These are phyloP conservation scores for Ceratitis capitata DNA, from an alignment of 1,140 invertebrate genomes.

Conservation along the genomic window DNA sequence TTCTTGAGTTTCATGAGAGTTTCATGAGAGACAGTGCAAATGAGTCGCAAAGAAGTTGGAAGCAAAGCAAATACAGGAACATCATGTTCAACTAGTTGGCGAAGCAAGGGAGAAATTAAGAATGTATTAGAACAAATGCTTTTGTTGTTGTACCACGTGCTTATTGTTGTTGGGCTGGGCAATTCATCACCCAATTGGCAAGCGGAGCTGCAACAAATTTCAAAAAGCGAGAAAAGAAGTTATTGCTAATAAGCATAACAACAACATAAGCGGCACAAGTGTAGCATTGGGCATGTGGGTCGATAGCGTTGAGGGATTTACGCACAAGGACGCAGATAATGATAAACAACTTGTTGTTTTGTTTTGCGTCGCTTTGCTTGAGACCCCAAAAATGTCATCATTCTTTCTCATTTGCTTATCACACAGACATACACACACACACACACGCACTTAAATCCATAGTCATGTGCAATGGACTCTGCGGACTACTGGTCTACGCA, in stretches of 20 bases:
- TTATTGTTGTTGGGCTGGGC: background rate
- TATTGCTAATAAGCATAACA: background rate
- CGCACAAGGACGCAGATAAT: background rate
- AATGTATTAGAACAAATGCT: background rate
- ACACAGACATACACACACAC: too few species aligned
- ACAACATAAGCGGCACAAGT: background rate
- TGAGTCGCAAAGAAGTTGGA: background rate
- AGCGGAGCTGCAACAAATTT: too few species aligned
- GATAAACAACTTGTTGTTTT: background rate
- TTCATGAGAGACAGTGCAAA: background rate
- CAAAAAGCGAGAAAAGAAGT: too few species aligned
- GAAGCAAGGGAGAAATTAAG: background rate
- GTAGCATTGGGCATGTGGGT: background rate
- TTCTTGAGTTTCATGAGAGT: background rate
- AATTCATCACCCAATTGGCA: background rate
- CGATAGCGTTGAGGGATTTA: background rate
- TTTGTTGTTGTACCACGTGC: background rate
- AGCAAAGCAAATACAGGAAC: background rate
- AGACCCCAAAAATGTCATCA: background rate
- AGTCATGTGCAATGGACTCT: too few species aligned
- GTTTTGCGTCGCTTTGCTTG: background rate
- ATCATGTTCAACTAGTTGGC: background rate
- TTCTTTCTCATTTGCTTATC: background rate
- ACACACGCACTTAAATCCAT: too few species aligned
- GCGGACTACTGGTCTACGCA: background rate